Conservation (phyloP, 2,797 vertebrate species). For the Phylloscopus collybita region DNA sequence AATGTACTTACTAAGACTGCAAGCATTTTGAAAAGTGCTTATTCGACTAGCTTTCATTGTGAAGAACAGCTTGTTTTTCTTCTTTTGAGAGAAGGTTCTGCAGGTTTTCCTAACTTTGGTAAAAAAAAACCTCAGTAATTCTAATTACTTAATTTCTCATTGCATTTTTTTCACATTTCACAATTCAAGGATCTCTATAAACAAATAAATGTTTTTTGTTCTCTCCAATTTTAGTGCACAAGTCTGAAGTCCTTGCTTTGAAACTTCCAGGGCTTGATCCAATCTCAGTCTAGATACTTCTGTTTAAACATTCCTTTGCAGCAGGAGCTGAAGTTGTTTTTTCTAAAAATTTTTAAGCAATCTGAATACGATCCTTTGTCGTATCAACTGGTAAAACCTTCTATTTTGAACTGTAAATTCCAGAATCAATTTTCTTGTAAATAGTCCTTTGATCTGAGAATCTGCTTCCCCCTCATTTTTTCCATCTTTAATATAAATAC, state of each 20-base stretch:
- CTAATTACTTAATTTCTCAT: neutral
- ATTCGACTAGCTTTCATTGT: neutral
- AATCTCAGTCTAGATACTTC: neutral
- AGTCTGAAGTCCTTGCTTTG: neutral
- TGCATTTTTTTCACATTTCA: neutral
- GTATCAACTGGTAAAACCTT: neutral
- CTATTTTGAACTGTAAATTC: slow-evolving; percentile 8
- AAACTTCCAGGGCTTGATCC: neutral
- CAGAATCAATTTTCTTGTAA: neutral
- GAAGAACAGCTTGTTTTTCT: neutral
- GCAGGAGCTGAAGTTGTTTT: slow-evolving; percentile 21
- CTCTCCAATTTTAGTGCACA: neutral
- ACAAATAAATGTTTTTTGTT: neutral
- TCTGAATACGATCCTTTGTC: neutral
- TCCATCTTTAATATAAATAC: neutral
- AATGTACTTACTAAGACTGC: neutral
- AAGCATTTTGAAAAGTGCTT: neutral
- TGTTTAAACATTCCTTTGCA: slow-evolving; percentile 50
- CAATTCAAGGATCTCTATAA: neutral
- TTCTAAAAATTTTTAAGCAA: neutral
- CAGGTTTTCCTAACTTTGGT: neutral
- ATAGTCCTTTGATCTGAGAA: neutral
- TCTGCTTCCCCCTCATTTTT: neutral
- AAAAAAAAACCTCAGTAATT: neutral
- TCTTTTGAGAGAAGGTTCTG: neutral